These are phyloP conservation scores for Folsomia candida DNA, from an alignment of 2,888 invertebrate genomes.

Conservation along the genomic window DNA sequence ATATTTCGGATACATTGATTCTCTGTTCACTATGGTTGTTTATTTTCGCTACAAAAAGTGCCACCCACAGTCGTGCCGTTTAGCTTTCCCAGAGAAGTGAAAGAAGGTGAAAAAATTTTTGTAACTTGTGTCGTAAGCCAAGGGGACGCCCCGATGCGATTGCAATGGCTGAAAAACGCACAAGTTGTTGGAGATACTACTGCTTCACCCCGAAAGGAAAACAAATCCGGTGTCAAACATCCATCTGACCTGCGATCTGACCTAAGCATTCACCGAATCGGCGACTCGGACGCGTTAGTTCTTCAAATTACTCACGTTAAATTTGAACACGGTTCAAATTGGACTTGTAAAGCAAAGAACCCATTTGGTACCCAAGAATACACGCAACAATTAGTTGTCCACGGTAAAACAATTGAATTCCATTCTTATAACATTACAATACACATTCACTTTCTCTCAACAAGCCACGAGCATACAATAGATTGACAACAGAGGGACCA, in stretches of 20 bases:
- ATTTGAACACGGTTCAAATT: constrained; percentile 51
- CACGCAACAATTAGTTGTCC: constrained; percentile 40
- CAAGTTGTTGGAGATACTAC: constrained; percentile 14
- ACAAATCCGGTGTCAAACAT: not conserved
- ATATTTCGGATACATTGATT: too few species aligned
- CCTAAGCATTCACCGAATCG: constrained; percentile 47
- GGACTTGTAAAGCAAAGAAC: constrained; percentile 40
- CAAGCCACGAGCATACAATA: too few species aligned
- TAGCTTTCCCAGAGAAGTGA: constrained; percentile 57
- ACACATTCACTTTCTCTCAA: too few species aligned
- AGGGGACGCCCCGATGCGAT: constrained; percentile 60
- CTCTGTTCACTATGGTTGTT: too few species aligned
- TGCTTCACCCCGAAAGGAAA: not conserved
- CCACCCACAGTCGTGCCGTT: constrained; percentile 59
- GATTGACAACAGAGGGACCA: too few species aligned
- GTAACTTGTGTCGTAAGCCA: constrained; percentile 59
- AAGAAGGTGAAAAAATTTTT: constrained; percentile 57
- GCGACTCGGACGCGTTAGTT: constrained; percentile 47
- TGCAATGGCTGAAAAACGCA: constrained; percentile 59
- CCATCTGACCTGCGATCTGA: constrained; percentile 14
- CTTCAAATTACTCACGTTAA: constrained; percentile 43
- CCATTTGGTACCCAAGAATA: constrained; percentile 26
- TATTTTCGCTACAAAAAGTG: too few species aligned
- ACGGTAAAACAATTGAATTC: constrained; percentile 34
- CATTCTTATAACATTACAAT: not conserved